Conservation (phyloP, 2,797 vertebrate genomes). For the Phalanger gymnotis region DNA sequence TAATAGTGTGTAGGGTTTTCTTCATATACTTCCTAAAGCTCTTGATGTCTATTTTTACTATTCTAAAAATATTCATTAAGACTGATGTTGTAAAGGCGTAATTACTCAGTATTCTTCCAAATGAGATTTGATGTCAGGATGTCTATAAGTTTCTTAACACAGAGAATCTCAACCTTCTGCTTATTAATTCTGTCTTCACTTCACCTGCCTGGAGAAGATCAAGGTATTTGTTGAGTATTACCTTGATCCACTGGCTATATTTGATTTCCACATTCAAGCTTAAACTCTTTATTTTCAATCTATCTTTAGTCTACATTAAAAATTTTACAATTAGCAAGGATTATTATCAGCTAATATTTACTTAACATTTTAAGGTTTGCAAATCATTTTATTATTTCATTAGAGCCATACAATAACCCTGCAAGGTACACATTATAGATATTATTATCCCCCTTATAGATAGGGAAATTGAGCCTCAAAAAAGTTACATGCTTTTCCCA, state of each 20-base stretch:
- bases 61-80: background rate
- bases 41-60: background rate
- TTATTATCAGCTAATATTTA: background rate
- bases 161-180: background rate
- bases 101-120: background rate
- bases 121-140: background rate
- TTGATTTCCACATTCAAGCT: background rate
- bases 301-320: background rate
- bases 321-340: background rate
- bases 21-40: too few relatives aligned
- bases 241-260: background rate
- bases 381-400: background rate
- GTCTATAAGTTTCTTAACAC: background rate
- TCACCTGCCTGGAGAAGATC: background rate
- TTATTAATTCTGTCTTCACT: background rate
- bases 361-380: background rate
- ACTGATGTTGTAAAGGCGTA: background rate
- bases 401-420: background rate
- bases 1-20: background rate
- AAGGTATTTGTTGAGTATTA: background rate
- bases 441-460: background rate
- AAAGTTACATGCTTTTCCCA: background rate
- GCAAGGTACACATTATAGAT: background rate
- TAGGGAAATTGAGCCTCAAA: background rate
- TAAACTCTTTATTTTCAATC: background rate